Evolutionary conservation across 1,140 invertebrate species (phyloP), one percentile per base, ranked within the genome.

Genomic region (Steinernema khuongi): DNA sequence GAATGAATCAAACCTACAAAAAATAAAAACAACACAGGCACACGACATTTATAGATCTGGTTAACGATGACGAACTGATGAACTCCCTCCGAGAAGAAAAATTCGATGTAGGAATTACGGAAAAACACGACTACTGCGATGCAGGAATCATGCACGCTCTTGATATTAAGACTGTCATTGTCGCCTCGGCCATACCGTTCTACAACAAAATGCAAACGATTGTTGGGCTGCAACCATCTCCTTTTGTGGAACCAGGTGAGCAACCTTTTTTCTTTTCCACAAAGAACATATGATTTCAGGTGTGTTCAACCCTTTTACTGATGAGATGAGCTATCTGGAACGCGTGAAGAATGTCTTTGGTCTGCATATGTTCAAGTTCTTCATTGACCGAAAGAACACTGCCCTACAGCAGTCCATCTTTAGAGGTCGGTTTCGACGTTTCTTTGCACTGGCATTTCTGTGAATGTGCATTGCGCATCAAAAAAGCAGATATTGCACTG

Each of bases 71-170:
- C 50, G 50, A 11, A 17, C 50, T 60, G 14, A 60, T 60, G 14
- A 22, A 60, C 4, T 60, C 50, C 4, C 50, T 60, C 26, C 7
- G 19, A 60, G 50, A 14, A 14, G 50, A 60, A 22, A 60, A 60
- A 22, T 60, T 60, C 26, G 50, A 60, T 26, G 50, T 60, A 7
- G 50, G 50, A 7, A 60, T 60, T 22, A 60, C 50, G 4, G 50
- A 60, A 22, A 60, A 60, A 26, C 50, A 60, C 19, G 50, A 60
- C 50, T 60, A 60, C 26, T 60, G 50, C 26, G 50, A 60, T n/a
- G 50, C 26, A 4, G 50, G 50, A 7, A 14, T 60, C 26, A 17
- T 60, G 11, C 11, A 60, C 11, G 22, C 19, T 11, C 26, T 60
- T 14, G 50, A 22, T 14, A 60, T 60, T 22, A 22, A 60, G 19